Base-by-base conservation (phyloP, 1,140 invertebrate genomes). In the Drosophila guanche region DNA sequence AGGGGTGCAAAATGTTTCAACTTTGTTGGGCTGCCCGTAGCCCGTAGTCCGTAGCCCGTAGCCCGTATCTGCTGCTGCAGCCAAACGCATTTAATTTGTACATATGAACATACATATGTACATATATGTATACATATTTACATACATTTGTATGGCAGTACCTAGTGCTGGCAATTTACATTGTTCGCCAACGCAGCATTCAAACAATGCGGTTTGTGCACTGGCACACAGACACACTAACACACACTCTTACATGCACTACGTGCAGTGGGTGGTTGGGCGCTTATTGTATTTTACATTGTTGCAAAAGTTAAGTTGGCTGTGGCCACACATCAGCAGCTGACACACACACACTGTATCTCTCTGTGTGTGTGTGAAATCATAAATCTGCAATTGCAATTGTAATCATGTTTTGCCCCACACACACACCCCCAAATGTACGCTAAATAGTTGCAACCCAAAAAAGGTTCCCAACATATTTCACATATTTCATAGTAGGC, bases 231-330 rank as follows among this genome's bases (percentile, higher is more conserved):
- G 16, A 20, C 16, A 20, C 16, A 20, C 16, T 20, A 20, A 20
- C 16, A 20, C 16, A 20, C 16, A 20, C 16, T 1, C 16, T 20
- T 20, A 20, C 16, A 20, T 20, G 16, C 16, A 20, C 16, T 20
- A 20, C 16, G 16, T 20, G 16, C 16, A 20, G 37, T 46, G 27
- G 68, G 57, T 68, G 33, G 61, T 46, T 48, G 47, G 54, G 37
- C 52, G 51, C 16, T 20, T 65, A 85, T 85, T 84, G 66, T 62
- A 80, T 70, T 73, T 86, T 81, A 84, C 80, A 84, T 80, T 84
- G 80, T 84, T 80, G 80, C 76, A 84, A 84, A 84, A 84, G 80
- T 84, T 84, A 84, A 84, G 62, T 86, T 76, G 76, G 45, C 14
- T 85, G 70, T 84, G 80, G 72, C 76, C 76, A 84, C 79, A 80